Percentiles rank a stretch among this genome's conserved stretches.
Evolutionary conservation across 2,113 vertebrate species (phyloP).

Genomic region (Dipodomys merriami): DNA sequence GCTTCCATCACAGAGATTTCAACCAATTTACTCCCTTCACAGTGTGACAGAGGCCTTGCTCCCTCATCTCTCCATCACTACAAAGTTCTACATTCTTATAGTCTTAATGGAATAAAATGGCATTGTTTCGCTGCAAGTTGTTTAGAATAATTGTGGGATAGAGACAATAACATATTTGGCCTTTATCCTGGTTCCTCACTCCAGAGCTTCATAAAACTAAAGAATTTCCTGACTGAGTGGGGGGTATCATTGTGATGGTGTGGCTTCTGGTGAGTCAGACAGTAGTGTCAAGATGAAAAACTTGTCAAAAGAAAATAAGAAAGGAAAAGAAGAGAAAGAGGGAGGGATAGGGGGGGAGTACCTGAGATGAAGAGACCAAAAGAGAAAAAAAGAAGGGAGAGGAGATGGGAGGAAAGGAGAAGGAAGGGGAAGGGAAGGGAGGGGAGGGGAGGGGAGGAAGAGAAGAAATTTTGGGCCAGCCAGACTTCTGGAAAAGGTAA

Average conservation of each 20-base stretch:
- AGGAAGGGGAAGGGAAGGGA: fast-evolving
- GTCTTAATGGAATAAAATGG: neutral
- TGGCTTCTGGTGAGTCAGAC: neutral
- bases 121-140: neutral
- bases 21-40: neutral
- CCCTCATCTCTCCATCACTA: neutral
- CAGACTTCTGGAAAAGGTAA: neutral
- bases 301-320: too few relatives aligned
- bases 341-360: too few relatives aligned
- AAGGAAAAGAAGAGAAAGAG: too few relatives aligned
- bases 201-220: neutral
- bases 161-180: neutral
- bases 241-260: too few relatives aligned
- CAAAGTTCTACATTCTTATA: neutral
- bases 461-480: neutral
- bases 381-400: too few relatives aligned
- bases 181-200: neutral
- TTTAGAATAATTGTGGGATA: neutral
- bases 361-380: too few relatives aligned
- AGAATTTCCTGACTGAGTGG: neutral
- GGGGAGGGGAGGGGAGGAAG: too few relatives aligned
- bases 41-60: neutral
- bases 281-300: neutral
- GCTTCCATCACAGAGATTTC: neutral
- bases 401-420: too few relatives aligned